Percentiles rank a stretch among this genome's conserved stretches.
Evolutionary conservation across 2,113 vertebrate genomes (phyloP).

Genomic region (Ceratotherium simum): DNA sequence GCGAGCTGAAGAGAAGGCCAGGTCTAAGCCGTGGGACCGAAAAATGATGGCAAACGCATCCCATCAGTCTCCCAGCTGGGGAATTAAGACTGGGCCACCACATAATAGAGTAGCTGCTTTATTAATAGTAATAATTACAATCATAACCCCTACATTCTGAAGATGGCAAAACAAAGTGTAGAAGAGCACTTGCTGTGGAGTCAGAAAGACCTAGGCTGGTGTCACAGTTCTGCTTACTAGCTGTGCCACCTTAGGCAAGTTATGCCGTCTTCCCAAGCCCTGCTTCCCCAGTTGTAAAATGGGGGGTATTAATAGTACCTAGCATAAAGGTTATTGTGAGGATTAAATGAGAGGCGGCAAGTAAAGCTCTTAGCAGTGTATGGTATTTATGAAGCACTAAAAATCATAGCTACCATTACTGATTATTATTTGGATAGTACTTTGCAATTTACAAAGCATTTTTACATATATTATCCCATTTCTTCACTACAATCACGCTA

Average conservation of each 20-base stretch:
- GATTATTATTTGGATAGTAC: background rate
- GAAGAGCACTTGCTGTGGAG: background rate
- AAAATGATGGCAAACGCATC: background rate
- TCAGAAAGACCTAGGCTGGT: background rate
- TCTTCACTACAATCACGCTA: background rate
- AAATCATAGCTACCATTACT: background rate
- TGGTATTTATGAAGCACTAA: constrained; percentile 9
- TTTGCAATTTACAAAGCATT: background rate
- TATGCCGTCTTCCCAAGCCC: background rate
- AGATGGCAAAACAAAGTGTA: background rate
- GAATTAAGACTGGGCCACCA: background rate
- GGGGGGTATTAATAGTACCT: background rate
- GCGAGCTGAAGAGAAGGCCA: background rate
- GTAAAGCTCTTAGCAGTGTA: background rate
- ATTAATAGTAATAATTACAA: background rate
- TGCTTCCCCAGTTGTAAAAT: background rate
- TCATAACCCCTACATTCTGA: background rate
- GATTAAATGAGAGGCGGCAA: background rate
- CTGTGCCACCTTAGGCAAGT: background rate
- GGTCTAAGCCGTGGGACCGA: background rate
- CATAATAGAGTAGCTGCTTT: background rate
- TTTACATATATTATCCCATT: background rate
- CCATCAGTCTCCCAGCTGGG: background rate
- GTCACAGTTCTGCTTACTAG: background rate
- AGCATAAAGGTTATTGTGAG: background rate